Evolutionary conservation across 2,888 invertebrate genomes (phyloP), one percentile per base, ranked within the genome.

Genomic region (Crematogaster levior): DNA sequence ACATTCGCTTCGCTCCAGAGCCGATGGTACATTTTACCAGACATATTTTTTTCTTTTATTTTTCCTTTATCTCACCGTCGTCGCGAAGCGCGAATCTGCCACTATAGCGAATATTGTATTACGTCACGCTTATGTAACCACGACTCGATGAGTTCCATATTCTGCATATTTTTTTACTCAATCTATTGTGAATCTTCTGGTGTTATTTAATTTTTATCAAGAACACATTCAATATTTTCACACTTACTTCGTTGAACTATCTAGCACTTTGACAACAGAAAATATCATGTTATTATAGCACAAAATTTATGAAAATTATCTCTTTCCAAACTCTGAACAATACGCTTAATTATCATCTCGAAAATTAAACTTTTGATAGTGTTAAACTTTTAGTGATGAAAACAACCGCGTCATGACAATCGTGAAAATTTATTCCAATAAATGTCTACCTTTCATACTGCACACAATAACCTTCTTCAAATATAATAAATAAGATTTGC

Each of bases 51-150:
- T 37, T n/a, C 43, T n/a, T 24, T 40, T 40, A 18, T 61, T 61
- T 43, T 30, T 21, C 40, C 15, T 66, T 75, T 66, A 75, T 51
- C 27, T 43, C 37, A 9, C 9, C 24, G n/a, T 9, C 48, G 24
- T 51, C 15, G 48, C n/a, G 15, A 75, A 48, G 40, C 51, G 21
- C 51, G 40, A 75, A 75, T 40, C 27, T 51, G n/a, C 51, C 27
- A 66, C n/a, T 51, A 37, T 37, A 27, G 40, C 24, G 27, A 66
- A 75, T 75, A 66, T 51, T 75, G 37, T 75, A 27, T 75, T 66
- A 51, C 40, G 10, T 53, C 66, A 66, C 24, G 37, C 37, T 40
- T 75, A 40, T 12, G n/a, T 66, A 75, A 75, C 66, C 66, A 53
- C 48, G n/a, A 15, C 18, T 58, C 73, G 66, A 53, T 24, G 56